Evolutionary conservation across 53 echinoderm and acorn worm genomes (phyloP), one percentile per base, ranked within the genome.

Genomic region (Holothuria scabra): DNA sequence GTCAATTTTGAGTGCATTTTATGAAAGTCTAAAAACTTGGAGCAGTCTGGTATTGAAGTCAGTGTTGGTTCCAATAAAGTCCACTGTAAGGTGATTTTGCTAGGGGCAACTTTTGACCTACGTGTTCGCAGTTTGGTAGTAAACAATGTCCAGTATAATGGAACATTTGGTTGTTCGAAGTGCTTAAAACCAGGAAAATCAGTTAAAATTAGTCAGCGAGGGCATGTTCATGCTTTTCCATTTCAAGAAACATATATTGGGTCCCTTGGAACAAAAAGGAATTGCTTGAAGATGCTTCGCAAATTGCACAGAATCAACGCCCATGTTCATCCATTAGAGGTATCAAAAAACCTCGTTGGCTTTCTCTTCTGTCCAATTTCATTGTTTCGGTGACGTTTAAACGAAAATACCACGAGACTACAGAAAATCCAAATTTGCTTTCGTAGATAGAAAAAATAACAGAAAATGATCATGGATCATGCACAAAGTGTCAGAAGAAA

Each of bases 141-240:
- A 44, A 44, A 44, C 44, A 44, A 10, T 44, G 44, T 44, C 44
- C 44, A 44, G 44, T 44, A 44, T 44, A 44, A 44, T 44, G 44
- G 44, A 10, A 10, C 61, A 25, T 61, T 23, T 61, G 61, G 61
- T 61, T 61, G 61, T 12, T 61, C 7, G 61, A 61, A 61, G 61
- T 61, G 61, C 13, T 61, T 61, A 25, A 7, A 61, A 25, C 5
- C 61, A 23, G 61, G 61, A 25, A 61, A 61, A 25, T 8, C 61
- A n/a, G 61, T 61, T n/a, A 61, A 61, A 61, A 25, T 61, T n/a
- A 61, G 61, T 61, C 61, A 61, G 61, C 61, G 61, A 61, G 61
- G 61, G 6, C 61, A 61, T 61, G 61, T 61, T 12, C 61, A 61
- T 61, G 61, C 61, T 23, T 61, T 61, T 25, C 61, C 61, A 61